phyloP scores from a whole-genome alignment of 2,797 vertebrate genomes.

The Poeciliopsis presidionis region DNA sequence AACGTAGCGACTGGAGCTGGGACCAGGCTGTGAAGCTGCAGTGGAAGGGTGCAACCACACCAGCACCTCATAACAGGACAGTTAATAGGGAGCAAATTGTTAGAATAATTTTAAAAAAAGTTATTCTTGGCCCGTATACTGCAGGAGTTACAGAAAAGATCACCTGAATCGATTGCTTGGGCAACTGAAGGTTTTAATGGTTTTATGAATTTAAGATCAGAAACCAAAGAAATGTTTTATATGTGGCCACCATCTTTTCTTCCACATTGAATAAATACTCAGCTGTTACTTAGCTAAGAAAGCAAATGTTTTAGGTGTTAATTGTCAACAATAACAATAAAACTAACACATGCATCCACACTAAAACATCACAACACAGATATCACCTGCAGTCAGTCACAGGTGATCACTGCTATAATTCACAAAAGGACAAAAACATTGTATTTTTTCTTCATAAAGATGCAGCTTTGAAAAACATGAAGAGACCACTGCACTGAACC shows the following conservation, averaged over 20 bases:
- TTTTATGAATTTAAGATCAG: conserved; percentile 32
- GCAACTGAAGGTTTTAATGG: conserved; percentile 28
- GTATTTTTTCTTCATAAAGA: too few species aligned
- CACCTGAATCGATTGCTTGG: conserved; percentile 63
- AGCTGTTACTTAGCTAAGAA: conserved; percentile 28
- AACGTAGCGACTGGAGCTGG: conserved; percentile 76
- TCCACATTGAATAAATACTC: conserved; percentile 42
- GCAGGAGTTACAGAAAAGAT: conserved; percentile 57
- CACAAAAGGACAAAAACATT: background rate
- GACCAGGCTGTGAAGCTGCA: conserved; percentile 61
- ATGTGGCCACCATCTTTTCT: conserved; percentile 26
- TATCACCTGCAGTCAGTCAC: background rate
- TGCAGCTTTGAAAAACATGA: too few species aligned
- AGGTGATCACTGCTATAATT: background rate
- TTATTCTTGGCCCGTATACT: conserved; percentile 42
- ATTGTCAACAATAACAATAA: conserved; percentile 37
- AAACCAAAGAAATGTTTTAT: conserved; percentile 26
- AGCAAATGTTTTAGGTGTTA: conserved; percentile 30
- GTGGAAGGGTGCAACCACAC: conserved; percentile 59
- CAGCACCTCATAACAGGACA: conserved; percentile 65
- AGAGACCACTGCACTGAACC: too few species aligned
- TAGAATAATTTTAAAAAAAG: conserved; percentile 38
- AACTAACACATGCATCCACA: background rate
- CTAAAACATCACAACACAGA: background rate
- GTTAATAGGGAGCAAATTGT: conserved; percentile 58